These are phyloP conservation scores for Sarcophaga rosellei DNA, from an alignment of 2,888 invertebrate species.

Conservation along the genomic window DNA sequence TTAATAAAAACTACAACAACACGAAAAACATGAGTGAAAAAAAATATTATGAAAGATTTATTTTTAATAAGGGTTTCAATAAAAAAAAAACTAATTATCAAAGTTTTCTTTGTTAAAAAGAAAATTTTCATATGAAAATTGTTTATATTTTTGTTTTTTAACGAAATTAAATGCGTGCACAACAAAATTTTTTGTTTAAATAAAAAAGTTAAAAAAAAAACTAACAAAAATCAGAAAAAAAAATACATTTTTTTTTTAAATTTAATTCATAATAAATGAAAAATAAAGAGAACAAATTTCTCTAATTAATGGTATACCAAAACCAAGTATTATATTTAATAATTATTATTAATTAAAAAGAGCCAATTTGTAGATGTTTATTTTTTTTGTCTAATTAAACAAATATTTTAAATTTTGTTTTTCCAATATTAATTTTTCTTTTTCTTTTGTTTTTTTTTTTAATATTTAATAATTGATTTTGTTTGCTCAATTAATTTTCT, in stretches of 20 bases:
- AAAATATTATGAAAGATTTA: constrained; percentile 23
- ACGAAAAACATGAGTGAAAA: constrained; percentile 73
- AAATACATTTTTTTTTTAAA: constrained; percentile 7
- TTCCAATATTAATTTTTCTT: no score
- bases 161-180: constrained; percentile 80
- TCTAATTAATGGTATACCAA: constrained; percentile 57
- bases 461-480: constrained; percentile 22
- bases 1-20: constrained; percentile 73
- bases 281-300: constrained; percentile 17
- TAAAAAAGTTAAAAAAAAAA: constrained; percentile 61
- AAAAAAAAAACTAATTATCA: no score
- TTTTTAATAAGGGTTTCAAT: no score
- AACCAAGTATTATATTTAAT: constrained; percentile 53
- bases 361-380: no score
- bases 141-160: constrained; percentile 15
- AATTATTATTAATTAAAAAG: neutral
- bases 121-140: no score
- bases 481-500: constrained; percentile 38
- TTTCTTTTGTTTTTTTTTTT: no score
- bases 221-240: constrained; percentile 57
- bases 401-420: no score
- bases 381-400: no score
- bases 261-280: constrained; percentile 5
- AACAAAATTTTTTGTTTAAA: constrained; percentile 74
- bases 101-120: no score